Base-by-base conservation (phyloP, 2,113 vertebrate species). In the Sebastes schlegelii region DNA sequence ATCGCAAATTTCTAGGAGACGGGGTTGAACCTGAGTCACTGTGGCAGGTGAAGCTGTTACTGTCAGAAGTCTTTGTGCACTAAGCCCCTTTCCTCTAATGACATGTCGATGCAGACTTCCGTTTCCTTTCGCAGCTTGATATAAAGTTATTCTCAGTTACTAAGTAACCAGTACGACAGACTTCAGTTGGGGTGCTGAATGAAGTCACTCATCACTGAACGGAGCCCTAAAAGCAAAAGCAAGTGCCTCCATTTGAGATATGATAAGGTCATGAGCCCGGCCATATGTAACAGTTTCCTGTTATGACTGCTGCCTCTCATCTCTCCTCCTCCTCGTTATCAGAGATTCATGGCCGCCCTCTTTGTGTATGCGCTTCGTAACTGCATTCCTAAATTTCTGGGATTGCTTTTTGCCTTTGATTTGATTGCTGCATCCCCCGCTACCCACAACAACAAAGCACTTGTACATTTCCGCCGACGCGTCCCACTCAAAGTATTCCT, bases 391-490 rank as follows among this genome's bases (percentile, higher is more conserved):
- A 26, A 57, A 71, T 62, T 54, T 55, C 19, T 43, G 63, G 52
- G 12, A 63, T 80, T 77, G 49, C 71, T 60, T 81, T 58, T 3
- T 52, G 13, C 13, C 19, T 77, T 40, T 45, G 46, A 64, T 68
- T 26, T 79, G 48, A 80, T 77, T 84, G 55, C 70, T 67, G 46
- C 69, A 21, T 71, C 19, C 60, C 70, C 58, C 11, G 16, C 65
- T 45, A 21, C n/a, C 52, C 74, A 2, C 46, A 55, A 55, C 63
- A 76, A 86, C 80, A 86, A 74, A 84, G 55, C 70, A 72, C 69
- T 84, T 55, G n/a, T 12, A 14, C 55, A 46, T 83, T 80, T 74
- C 63, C 70, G 17, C 21, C 76, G 26, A 26, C 0, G 8, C 43
- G 1, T 85, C 58, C 51, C n/a, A 21, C 62, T 77, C 55, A 55